Evolutionary conservation across 2,113 vertebrate genomes (phyloP), one percentile per base, ranked within the genome.

Genomic region (Chaetorhynchus papuensis): DNA sequence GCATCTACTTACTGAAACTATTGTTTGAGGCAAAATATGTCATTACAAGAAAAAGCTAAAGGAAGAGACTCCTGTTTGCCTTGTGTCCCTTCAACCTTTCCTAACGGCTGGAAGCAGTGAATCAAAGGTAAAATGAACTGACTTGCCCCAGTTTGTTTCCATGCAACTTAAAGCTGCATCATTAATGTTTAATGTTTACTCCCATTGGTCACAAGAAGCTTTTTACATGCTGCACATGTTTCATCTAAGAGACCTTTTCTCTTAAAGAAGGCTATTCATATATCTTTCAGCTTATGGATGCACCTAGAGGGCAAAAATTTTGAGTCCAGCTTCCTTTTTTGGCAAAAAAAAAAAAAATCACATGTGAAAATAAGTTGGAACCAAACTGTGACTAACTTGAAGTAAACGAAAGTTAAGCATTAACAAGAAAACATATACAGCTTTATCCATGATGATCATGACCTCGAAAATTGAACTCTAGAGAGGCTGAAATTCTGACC

Each of bases 71-170:
- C 16, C 2, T 61, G 52, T 83, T 91, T 93, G 75, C 81, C 60
- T 85, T 49, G 13, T 80, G 81, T 57, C 71, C 80, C 53, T 94
- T 87, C 70, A 79, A 85, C 90, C 83, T 93, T 91, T 94, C 59
- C 61, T 82, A 81, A 87, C 10, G 10, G 72, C 8, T 91, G 31
- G 90, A 96, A 85, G 92, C 97, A 97, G 75, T 93, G 96, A 97
- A 96, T 97, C 97, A 96, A 96, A 97, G 94, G 97, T 98, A 98
- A 98, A 93, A 90, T 30, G 94, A 97, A 97, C 94, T 95, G 97
- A 97, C 96, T 96, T 95, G 95, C 79, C 96, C 93, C 89, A 94
- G 91, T 97, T 98, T 95, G 93, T 96, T 97, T 97, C 95, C 86
- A 78, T 75, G 96, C 89, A 92, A 97, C 93, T 90, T 96, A 94